Evolutionary conservation across 2,888 invertebrate genomes (phyloP).

Genomic region (Cataglyphis cursor): DNA sequence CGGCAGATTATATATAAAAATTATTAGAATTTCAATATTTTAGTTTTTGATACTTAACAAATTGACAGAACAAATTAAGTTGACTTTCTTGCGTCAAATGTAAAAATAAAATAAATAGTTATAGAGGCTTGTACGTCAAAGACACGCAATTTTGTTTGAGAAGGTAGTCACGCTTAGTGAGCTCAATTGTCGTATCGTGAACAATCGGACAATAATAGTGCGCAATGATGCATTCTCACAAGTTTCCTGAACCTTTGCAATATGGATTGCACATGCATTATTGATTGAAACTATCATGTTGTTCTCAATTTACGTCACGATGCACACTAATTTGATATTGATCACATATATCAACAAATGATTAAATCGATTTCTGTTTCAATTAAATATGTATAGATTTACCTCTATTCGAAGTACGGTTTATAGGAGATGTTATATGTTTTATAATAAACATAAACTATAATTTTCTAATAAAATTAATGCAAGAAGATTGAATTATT

Average conservation of each 20-base stretch:
- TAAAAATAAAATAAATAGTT: background rate
- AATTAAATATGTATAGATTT: conserved; percentile 22
- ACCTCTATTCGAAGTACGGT: background rate
- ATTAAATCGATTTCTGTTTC: background rate
- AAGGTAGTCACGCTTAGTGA: background rate
- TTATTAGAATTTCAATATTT: background rate
- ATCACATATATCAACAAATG: conserved; percentile 27
- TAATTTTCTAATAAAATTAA: conserved; percentile 1
- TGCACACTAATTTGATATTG: background rate
- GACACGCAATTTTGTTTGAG: background rate
- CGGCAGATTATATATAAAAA: background rate
- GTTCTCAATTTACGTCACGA: background rate
- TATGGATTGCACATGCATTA: background rate
- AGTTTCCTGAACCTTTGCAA: background rate
- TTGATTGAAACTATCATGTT: conserved; percentile 15
- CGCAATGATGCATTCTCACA: background rate
- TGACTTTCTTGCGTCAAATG: background rate
- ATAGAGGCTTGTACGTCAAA: background rate
- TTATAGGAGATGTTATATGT: background rate
- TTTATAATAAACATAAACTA: background rate
- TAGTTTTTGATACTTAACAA: background rate
- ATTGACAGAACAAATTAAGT: background rate
- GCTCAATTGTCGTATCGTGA: background rate
- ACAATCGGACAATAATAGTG: conserved; percentile 9
- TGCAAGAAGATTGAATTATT: background rate